Evolutionary conservation across 1,140 invertebrate species (phyloP), one percentile per base, ranked within the genome.

Genomic region (Lethrus apterus): DNA sequence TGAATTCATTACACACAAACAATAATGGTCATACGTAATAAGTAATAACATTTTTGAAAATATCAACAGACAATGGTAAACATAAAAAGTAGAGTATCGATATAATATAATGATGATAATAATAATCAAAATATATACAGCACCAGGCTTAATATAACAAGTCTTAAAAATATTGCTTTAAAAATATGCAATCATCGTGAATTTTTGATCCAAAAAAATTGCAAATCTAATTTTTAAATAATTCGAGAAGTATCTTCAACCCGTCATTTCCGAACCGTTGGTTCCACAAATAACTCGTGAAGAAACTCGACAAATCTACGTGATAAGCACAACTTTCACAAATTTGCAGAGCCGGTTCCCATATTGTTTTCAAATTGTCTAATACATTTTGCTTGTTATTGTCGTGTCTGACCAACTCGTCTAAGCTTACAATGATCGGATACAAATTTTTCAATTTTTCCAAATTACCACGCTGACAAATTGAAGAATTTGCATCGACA

Each of bases 311-410:
- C 11, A 46, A 36, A 24, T 36, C 31, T 3, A 14, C 20, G 15
- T 26, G 23, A 8, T 65, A 55, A 44, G 71, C 67, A 60, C 70
- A 69, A 44, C 69, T 59, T 43, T 70, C 69, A 20, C 70, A 73
- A 36, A 72, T 52, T 29, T 63, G 59, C 4, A 67, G 56, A 14
- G 60, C 63, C 20, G 60, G 63, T 41, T 63, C 60, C 71, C 70
- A 73, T 43, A 73, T 73, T 2, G 69, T 72, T 59, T 69, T 69
- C 31, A 50, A 46, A 44, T 51, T 50, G 8, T 44, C 24, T 5
- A 46, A 8, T 13, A 54, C 14, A 1, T 31, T 40, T 24, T 41
- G 8, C 1, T 30, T 15, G 9, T 35, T 9, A 1, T 11, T 30
- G 13, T 52, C 40, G 29, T 48, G 46, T 9, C 20, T 38, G 13